phyloP scores from a whole-genome alignment of 2,797 vertebrate species.

The Spea hammondii region DNA sequence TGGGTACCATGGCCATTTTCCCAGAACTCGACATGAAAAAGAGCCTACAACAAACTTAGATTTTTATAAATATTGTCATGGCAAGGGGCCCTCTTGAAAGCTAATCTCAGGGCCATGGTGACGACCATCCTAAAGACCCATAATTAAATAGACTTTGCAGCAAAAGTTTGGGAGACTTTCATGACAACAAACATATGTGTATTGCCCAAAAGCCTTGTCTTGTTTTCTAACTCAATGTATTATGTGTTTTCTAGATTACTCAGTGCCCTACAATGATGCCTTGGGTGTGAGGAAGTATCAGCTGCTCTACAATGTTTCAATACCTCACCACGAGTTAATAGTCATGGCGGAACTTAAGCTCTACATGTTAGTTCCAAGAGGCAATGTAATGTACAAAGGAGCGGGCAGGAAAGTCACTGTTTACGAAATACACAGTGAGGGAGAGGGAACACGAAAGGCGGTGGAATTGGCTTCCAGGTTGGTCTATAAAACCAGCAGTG shows the following conservation, averaged over 20 bases:
- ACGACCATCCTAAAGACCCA: too few species aligned
- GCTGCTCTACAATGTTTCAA: slow-evolving; percentile 91
- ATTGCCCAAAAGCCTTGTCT: too few species aligned
- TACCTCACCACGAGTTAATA: slow-evolving; percentile 89
- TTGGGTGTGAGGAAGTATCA: slow-evolving; percentile 81
- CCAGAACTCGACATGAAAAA: too few species aligned
- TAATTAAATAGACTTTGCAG: too few species aligned
- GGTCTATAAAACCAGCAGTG: slow-evolving; percentile 80
- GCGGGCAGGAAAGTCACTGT: slow-evolving; percentile 88
- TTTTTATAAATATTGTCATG: too few species aligned
- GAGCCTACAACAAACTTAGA: too few species aligned
- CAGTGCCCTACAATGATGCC: slow-evolving; percentile 69
- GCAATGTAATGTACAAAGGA: slow-evolving; percentile 80
- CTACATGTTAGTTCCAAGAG: slow-evolving; percentile 86
- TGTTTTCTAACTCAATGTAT: slow-evolving; percentile 1
- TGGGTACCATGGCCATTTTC: too few species aligned
- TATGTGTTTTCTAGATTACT: slow-evolving; percentile 72
- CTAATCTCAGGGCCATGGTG: too few species aligned
- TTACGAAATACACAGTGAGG: slow-evolving; percentile 73
- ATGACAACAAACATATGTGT: too few species aligned
- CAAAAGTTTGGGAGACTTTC: too few species aligned
- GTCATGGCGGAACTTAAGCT: slow-evolving; percentile 88
- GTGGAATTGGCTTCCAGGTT: slow-evolving; percentile 81
- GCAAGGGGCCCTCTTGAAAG: too few species aligned
- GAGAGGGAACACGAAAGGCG: slow-evolving; percentile 60